Conservation (phyloP, 2,113 vertebrate genomes). For the Ophthalmolycus amberensis region DNA sequence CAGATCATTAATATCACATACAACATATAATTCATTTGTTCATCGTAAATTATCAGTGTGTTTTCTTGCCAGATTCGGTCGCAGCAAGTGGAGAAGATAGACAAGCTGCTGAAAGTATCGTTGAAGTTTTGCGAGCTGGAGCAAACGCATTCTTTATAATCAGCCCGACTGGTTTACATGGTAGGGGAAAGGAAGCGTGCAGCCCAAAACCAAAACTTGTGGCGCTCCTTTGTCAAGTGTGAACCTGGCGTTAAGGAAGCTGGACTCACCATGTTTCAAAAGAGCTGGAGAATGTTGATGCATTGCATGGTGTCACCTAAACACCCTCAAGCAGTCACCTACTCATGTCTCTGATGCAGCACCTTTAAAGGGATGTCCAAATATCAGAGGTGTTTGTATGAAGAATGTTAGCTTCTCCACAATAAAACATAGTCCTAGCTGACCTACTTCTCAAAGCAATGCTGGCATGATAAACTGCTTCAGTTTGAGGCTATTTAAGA, state of each 20-base stretch:
- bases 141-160: too few relatives aligned
- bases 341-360: background rate
- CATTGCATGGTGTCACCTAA: background rate
- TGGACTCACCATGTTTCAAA: background rate
- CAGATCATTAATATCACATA: too few relatives aligned
- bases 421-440: conserved; percentile 34
- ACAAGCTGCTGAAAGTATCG: too few relatives aligned
- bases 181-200: too few relatives aligned
- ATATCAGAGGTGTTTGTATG: conserved; percentile 5
- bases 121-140: too few relatives aligned
- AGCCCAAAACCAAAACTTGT: background rate
- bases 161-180: too few relatives aligned
- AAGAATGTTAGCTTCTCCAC: conserved; percentile 31
- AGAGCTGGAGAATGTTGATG: background rate
- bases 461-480: conserved; percentile 44
- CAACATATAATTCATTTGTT: too few relatives aligned
- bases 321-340: background rate
- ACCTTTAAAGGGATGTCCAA: conserved; percentile 10
- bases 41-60: too few relatives aligned
- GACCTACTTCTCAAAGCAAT: conserved; percentile 54
- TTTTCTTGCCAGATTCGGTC: too few relatives aligned
- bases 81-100: too few relatives aligned
- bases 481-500: conserved; percentile 56
- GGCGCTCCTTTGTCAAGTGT: background rate
- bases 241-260: background rate